Conservation (phyloP, 2,113 vertebrate genomes). For the Phodopus roborovskii region DNA sequence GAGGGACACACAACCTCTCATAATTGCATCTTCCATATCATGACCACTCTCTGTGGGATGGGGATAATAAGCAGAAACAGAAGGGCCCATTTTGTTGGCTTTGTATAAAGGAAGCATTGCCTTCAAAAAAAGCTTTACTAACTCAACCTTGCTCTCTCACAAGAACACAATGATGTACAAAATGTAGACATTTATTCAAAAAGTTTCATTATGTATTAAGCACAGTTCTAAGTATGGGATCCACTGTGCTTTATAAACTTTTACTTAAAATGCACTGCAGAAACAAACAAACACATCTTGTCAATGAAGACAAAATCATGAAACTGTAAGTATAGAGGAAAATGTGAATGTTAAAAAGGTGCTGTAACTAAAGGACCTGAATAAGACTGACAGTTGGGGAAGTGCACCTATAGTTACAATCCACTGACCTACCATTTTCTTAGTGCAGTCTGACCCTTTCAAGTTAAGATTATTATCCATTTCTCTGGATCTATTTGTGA, state of each 20-base stretch:
- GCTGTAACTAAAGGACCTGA: not conserved
- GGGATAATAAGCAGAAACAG: not conserved
- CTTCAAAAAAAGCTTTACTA: not conserved
- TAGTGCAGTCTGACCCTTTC: not conserved
- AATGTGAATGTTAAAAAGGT: not conserved
- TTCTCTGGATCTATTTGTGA: not conserved
- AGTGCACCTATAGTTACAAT: not conserved
- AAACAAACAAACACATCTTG: not conserved
- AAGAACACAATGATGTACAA: not conserved
- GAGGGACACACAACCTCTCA: not conserved
- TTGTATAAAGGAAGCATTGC: not conserved
- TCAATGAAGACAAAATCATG: not conserved
- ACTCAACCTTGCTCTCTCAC: not conserved
- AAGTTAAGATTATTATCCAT: not conserved
- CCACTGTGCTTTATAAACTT: not conserved
- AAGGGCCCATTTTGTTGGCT: not conserved
- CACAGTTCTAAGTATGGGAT: not conserved
- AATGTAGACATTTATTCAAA: not conserved
- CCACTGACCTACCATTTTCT: not conserved
- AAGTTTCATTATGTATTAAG: not conserved
- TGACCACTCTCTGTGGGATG: not conserved
- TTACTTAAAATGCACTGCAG: not conserved
- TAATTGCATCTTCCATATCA: rapidly evolving
- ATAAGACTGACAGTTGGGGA: not conserved
- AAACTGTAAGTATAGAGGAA: not conserved